Evolutionary conservation across 2,797 vertebrate genomes (phyloP).

Genomic region (Anabacerthia variegaticeps): DNA sequence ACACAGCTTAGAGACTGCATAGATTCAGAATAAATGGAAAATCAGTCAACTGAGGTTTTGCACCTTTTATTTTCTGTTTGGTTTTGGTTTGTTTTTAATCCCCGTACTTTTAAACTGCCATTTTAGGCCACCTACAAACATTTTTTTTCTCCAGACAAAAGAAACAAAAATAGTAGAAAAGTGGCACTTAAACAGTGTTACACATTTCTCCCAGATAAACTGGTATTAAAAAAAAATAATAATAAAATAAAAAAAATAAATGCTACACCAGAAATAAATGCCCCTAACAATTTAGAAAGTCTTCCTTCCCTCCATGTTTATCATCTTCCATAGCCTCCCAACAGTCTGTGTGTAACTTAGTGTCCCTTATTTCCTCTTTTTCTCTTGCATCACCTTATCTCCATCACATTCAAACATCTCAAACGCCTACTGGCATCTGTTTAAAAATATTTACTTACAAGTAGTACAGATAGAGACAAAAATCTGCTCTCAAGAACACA

Average conservation of each 20-base stretch:
- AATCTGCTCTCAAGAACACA: background rate
- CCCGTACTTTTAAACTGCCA: background rate
- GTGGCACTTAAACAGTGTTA: fast-evolving
- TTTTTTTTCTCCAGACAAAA: background rate
- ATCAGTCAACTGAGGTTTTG: background rate
- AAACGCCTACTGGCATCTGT: background rate
- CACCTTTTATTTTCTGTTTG: background rate
- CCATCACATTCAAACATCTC: background rate
- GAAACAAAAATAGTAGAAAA: background rate
- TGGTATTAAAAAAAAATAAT: background rate
- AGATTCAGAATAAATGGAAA: background rate
- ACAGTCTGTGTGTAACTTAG: background rate
- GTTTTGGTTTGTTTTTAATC: background rate
- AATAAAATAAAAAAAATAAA: background rate
- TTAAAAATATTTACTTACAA: background rate
- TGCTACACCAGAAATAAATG: background rate
- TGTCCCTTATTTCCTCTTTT: background rate
- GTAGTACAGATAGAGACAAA: background rate
- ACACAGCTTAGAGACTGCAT: fast-evolving
- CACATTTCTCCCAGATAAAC: background rate
- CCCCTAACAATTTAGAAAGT: no score
- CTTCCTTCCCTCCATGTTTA: background rate
- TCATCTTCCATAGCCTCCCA: background rate
- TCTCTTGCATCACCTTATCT: background rate
- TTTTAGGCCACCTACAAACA: background rate